Conservation (phyloP, 1,140 invertebrate genomes). For the Telenomus remus region DNA sequence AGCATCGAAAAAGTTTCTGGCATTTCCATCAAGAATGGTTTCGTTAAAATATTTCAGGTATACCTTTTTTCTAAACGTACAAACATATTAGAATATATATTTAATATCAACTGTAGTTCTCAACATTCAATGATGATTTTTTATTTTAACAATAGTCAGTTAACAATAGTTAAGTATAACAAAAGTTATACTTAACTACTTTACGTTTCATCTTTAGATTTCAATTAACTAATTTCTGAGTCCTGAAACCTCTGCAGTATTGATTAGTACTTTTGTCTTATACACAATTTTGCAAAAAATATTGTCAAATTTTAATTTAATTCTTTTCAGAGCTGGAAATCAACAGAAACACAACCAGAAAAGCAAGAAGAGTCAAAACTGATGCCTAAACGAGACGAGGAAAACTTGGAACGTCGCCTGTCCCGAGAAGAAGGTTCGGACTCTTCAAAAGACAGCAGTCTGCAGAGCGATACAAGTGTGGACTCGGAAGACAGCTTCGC, state of each 20-base stretch:
- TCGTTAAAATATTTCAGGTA: constrained; percentile 83
- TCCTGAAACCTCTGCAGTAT: no score
- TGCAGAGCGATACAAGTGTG: constrained; percentile 94
- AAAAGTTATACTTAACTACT: no score
- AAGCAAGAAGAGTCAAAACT: constrained; percentile 17
- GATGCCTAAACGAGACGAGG: constrained; percentile 59
- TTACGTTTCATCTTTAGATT: no score
- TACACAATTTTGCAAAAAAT: no score
- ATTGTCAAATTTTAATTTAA: neutral
- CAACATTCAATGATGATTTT: no score
- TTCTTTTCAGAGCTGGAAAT: constrained; percentile 81
- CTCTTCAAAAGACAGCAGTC: constrained; percentile 92
- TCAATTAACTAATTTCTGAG: no score
- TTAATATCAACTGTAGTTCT: no score
- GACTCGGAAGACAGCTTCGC: constrained; percentile 95
- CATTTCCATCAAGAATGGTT: constrained; percentile 78
- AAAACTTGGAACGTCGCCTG: constrained; percentile 77
- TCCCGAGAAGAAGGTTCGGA: constrained; percentile 91
- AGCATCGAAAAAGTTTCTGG: constrained; percentile 87
- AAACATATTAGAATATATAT: no score
- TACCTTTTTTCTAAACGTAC: neutral
- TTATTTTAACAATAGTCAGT: no score
- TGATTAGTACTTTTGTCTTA: no score
- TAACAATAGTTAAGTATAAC: neutral
- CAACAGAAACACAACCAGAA: constrained; percentile 67